phyloP scores from a whole-genome alignment of 2,888 invertebrate species.

The Drosophila colorata region DNA sequence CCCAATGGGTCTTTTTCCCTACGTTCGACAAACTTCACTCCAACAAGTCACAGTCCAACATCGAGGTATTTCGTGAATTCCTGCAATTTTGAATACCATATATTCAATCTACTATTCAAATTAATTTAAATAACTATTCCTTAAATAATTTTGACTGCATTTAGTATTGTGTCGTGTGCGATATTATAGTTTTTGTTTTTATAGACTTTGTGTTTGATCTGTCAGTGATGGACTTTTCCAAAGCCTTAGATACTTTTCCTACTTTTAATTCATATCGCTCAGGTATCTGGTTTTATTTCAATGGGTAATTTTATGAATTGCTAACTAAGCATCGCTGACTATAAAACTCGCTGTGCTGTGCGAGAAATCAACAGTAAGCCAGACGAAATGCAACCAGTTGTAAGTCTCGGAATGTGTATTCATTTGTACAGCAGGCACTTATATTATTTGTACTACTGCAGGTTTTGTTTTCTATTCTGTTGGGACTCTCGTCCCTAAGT shows the following conservation, averaged over 20 bases:
- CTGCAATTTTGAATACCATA: not conserved
- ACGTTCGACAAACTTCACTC: no score
- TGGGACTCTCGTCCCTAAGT: conserved; percentile 3
- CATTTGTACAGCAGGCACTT: not conserved
- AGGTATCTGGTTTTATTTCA: conserved; percentile 10
- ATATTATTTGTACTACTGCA: conserved; percentile 1
- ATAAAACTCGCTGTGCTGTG: conserved; percentile 46
- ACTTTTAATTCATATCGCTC: conserved; percentile 9
- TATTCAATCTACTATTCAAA: not conserved
- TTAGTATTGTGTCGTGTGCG: not conserved
- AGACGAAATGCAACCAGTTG: conserved; percentile 53
- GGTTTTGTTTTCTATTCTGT: conserved; percentile 25
- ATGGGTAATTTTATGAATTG: conserved; percentile 56
- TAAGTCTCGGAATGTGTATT: conserved; percentile 42
- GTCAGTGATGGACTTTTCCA: conserved; percentile 7
- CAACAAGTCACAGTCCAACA: not conserved
- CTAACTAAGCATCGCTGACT: conserved; percentile 35
- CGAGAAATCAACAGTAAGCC: conserved; percentile 42
- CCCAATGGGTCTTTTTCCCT: not conserved
- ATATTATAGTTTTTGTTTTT: no score
- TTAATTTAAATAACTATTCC: no score
- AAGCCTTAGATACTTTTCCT: not conserved
- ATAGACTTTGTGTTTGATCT: not conserved
- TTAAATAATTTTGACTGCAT: not conserved
- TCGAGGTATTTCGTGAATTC: not conserved